phyloP scores from a whole-genome alignment of 2,797 vertebrate genomes.

The Microctenopoma lineatum region DNA sequence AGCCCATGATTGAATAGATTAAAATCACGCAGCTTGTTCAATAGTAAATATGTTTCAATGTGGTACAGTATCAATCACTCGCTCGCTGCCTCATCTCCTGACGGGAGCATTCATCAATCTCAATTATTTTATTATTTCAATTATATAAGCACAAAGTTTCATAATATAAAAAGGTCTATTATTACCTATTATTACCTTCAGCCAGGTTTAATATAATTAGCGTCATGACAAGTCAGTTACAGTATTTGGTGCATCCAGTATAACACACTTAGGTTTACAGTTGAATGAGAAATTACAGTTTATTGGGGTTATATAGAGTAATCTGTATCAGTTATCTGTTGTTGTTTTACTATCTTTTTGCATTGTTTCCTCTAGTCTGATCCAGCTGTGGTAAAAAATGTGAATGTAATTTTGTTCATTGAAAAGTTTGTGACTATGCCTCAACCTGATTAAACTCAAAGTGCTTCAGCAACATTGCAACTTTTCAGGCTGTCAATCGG shows the following conservation, averaged over 20 bases:
- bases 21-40: too few species aligned
- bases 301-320: too few species aligned
- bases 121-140: too few species aligned
- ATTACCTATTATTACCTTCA: background rate
- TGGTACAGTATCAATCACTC: too few species aligned
- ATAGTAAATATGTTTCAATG: too few species aligned
- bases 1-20: background rate
- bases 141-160: background rate
- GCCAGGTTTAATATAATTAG: conserved; percentile 3
- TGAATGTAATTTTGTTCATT: background rate
- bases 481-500: conserved; percentile 36
- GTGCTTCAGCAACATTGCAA: conserved; percentile 42
- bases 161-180: background rate
- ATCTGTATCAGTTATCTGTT: background rate
- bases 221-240: background rate
- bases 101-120: background rate
- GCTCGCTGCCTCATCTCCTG: background rate
- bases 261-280: background rate
- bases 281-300: background rate
- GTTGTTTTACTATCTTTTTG: background rate
- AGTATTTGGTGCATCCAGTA: background rate
- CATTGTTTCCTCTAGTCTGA: background rate
- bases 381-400: background rate
- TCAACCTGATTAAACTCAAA: conserved; percentile 11
- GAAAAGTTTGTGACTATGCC: background rate